Evolutionary conservation across 2,113 vertebrate species (phyloP), one percentile per base, ranked within the genome.

Genomic region (Strix uralensis): DNA sequence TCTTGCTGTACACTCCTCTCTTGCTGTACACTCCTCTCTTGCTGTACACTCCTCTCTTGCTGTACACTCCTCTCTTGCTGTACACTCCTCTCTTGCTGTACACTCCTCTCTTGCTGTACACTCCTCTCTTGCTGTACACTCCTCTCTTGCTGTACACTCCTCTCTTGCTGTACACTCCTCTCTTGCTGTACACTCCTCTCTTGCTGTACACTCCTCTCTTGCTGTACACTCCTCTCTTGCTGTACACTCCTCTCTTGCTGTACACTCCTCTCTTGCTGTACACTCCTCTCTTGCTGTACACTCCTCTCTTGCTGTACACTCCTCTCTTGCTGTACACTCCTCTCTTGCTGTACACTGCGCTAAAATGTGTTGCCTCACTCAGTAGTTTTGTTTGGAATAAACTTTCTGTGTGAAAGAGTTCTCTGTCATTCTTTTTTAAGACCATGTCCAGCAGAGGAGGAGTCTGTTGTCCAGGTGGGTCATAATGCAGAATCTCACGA

Each of bases 371-470:
- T 67, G 15, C 32, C 26, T 81, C 44, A 10, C 23, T 55, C 13
- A 62, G 47, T 52, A 62, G 47, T 52, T 80, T 42, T 58, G 42
- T 65, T 74, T 74, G 23, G 34, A 79, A 58, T 46, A 67, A 52
- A 21, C 29, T 32, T 55, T 15, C 5, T 30, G 8, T 51, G 32
- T 62, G 71, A 70, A 8, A 30, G 46, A 67, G 7, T 51, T 81
- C 44, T 52, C 16, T 61, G 26, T 46, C 23, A 2, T 15, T 70
- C 9, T 34, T 46, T 58, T 40, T 44, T 36, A 67, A 46, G 46
- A 23, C 38, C 0, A 0, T 18, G 7, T 32, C 12, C 14, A 63
- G 38, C 34, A 79, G 77, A 10, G 0, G 5, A 34, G 32, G 27
- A 38, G 9, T 42, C 23, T 5, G 7, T 57, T 57, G 29, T 57